Conservation (phyloP, 2,797 vertebrate species). For the Danio kyathit region DNA sequence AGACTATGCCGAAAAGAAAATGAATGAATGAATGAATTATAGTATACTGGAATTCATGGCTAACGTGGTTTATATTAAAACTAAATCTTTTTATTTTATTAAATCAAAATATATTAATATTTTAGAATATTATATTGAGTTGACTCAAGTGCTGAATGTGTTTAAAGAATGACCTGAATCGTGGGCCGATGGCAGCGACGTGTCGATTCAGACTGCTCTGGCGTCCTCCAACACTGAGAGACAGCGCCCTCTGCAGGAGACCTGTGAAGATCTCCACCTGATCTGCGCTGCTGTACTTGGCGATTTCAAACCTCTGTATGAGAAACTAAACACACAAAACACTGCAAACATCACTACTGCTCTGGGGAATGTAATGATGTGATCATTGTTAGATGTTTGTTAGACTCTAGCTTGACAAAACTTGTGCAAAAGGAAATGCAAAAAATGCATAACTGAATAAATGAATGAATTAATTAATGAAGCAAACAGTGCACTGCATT, state of each 20-base stretch:
- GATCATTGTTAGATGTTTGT: neutral
- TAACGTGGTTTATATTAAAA: too few species aligned
- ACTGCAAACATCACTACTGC: neutral
- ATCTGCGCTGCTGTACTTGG: constrained; percentile 97
- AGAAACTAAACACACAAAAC: constrained; percentile 83
- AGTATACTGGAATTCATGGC: too few species aligned
- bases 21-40: too few species aligned
- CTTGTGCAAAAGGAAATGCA: too few species aligned
- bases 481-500: too few species aligned
- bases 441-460: too few species aligned
- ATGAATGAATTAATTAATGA: too few species aligned
- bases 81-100: too few species aligned
- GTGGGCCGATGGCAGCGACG: constrained; percentile 92
- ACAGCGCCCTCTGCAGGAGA: constrained; percentile 93
- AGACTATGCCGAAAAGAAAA: too few species aligned
- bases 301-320: constrained; percentile 96
- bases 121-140: too few species aligned
- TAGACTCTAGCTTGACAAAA: too few species aligned
- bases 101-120: too few species aligned
- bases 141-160: neutral
- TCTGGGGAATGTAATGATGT: neutral
- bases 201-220: constrained; percentile 92
- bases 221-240: constrained; percentile 88
- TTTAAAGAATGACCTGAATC: constrained; percentile 81
- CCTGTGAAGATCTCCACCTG: constrained; percentile 97